Conservation (phyloP, 2,113 vertebrate species). For the Perognathus longimembris region DNA sequence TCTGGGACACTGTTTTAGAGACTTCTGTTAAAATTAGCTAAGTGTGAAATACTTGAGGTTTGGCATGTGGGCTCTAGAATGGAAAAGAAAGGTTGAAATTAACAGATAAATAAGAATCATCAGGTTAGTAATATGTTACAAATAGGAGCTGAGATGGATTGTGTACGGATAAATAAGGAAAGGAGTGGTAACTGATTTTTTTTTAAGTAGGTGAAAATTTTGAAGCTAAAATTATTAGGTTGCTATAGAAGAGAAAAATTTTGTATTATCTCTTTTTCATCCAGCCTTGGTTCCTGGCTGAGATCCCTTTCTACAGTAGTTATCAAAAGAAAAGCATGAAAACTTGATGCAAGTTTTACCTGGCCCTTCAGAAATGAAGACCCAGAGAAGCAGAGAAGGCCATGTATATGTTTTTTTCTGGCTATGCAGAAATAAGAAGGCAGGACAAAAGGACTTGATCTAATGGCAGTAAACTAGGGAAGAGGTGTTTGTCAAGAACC, state of each 20-base stretch:
- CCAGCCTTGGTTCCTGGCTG: background rate
- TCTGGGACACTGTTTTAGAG: background rate
- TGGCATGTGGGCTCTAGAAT: constrained; percentile 1
- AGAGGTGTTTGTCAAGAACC: background rate
- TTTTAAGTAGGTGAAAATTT: constrained; percentile 32
- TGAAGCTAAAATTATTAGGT: constrained; percentile 23
- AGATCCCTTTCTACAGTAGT: background rate
- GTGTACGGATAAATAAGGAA: constrained; percentile 1
- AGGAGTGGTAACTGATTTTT: background rate
- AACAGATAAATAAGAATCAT: background rate
- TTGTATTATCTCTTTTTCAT: background rate
- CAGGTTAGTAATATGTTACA: constrained; percentile 29
- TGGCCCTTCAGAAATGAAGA: constrained; percentile 1
- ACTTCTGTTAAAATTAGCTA: constrained; percentile 32
- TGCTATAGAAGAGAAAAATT: background rate
- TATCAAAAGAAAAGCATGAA: background rate
- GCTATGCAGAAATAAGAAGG: background rate
- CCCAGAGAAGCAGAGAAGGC: background rate
- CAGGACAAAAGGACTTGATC: no score
- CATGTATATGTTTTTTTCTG: background rate
- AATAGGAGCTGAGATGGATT: background rate
- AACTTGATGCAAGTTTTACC: background rate
- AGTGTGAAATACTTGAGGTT: constrained; percentile 23
- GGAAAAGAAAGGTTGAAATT: constrained; percentile 37
- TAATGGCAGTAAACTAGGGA: background rate